These are phyloP conservation scores for Hypolimnas misippus DNA, from an alignment of 2,888 invertebrate genomes.

Conservation along the genomic window DNA sequence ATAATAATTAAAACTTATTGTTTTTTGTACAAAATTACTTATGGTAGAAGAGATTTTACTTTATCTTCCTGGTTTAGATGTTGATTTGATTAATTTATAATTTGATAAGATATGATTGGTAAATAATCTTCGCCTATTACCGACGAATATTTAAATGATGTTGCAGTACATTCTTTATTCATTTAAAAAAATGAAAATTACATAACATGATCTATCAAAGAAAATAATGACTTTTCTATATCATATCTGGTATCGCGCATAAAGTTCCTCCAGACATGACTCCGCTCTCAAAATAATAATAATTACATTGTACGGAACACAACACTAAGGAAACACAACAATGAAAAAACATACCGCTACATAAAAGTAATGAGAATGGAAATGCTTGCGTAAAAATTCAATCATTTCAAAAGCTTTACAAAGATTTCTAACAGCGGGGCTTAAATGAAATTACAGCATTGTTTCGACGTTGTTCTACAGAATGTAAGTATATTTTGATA, in stretches of 20 bases:
- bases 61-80: no score
- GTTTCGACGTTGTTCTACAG: slow-evolving; percentile 36
- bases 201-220: not conserved
- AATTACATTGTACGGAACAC: slow-evolving; percentile 11
- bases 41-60: no score
- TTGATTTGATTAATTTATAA: no score
- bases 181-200: no score
- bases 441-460: slow-evolving; percentile 58
- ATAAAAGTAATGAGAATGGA: slow-evolving; percentile 35
- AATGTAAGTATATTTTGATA: slow-evolving; percentile 17
- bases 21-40: no score
- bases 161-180: no score
- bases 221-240: not conserved
- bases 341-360: slow-evolving; percentile 19
- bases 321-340: slow-evolving; percentile 15
- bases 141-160: no score
- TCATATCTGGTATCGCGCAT: not conserved
- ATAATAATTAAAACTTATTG: no score
- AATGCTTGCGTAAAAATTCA: slow-evolving; percentile 57
- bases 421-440: slow-evolving; percentile 55
- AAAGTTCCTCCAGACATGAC: not conserved
- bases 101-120: no score
- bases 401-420: slow-evolving; percentile 60
- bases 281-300: not conserved
- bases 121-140: no score